Evolutionary conservation across 2,113 vertebrate species (phyloP), one percentile per base, ranked within the genome.

Genomic region (Saccopteryx bilineata): DNA sequence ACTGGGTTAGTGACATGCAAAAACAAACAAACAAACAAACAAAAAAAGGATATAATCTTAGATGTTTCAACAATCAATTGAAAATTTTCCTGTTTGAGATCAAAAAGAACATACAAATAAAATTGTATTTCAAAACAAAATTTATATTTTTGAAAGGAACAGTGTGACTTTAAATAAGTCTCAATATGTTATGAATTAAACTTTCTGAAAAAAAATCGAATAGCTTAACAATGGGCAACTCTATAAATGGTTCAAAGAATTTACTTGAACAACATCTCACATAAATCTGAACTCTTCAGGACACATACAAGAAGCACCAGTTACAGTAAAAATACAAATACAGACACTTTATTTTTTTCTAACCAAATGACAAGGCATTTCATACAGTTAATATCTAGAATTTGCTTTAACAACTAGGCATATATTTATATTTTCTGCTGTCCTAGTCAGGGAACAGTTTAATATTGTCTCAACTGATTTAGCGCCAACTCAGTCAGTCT

Each of bases 381-480:
- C 97, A 98, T 96, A 96, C 97, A 97, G 96, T 97, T 98, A 98
- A 97, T 98, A 97, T 97, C 96, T 97, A 98, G 98, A 95, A 98
- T 96, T 97, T 95, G 76, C 95, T 97, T 97, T 97, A 97, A 98
- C 97, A 98, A 97, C 83, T 33, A 97, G 76, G 93, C 90, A 98
- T 97, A 98, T 98, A 97, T 98, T 98, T 98, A 97, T 97, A 95
- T 98, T 98, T 98, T 97, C 94, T 96, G 96, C 94, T 93, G 69
- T 96, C 97, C 97, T 93, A 98, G 96, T 97, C 96, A 91, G 95
- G 95, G 94, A 95, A 96, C 21, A 95, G 94, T 94, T 98, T 92
- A 94, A 93, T 11, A 7, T 75, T 97, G 97, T 97, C 95, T 98
- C 97, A 97, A 97, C 26, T 98, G 97, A 98, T 98, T 98, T 98